Evolutionary conservation across 2,888 invertebrate species (phyloP).

Genomic region (Oscheius sp.): DNA sequence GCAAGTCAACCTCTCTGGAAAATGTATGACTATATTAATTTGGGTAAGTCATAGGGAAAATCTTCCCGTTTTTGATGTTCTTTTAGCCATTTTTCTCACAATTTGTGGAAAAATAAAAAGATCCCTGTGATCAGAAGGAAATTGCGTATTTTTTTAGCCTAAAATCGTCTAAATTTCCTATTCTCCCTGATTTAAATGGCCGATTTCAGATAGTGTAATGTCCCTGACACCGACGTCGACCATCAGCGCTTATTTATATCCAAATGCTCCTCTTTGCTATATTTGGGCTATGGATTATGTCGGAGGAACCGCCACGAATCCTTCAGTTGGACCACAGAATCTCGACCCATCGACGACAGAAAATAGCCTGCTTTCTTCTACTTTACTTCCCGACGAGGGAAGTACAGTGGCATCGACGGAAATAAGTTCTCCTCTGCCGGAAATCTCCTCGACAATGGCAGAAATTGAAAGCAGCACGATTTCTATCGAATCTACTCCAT

Average conservation of each 20-base stretch:
- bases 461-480: background rate
- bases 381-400: background rate
- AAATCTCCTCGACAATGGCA: too few relatives aligned
- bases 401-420: too few relatives aligned
- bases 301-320: too few relatives aligned
- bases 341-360: background rate
- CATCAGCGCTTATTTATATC: conserved; percentile 43
- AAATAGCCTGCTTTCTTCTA: background rate
- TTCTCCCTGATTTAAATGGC: background rate
- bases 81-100: background rate
- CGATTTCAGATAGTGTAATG: conserved; percentile 41
- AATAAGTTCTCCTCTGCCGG: too few relatives aligned
- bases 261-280: conserved; percentile 48
- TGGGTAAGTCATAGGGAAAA: conserved; percentile 50
- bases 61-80: too few relatives aligned
- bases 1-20: conserved; percentile 59
- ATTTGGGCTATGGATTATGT: conserved; percentile 42
- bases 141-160: too few relatives aligned
- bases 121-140: too few relatives aligned
- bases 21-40: conserved; percentile 52
- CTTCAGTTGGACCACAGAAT: too few relatives aligned
- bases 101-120: too few relatives aligned
- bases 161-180: too few relatives aligned
- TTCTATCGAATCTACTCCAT: background rate
- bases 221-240: conserved; percentile 36